Conservation (phyloP, 2,888 invertebrate genomes). For the Drosophila demipolita region DNA sequence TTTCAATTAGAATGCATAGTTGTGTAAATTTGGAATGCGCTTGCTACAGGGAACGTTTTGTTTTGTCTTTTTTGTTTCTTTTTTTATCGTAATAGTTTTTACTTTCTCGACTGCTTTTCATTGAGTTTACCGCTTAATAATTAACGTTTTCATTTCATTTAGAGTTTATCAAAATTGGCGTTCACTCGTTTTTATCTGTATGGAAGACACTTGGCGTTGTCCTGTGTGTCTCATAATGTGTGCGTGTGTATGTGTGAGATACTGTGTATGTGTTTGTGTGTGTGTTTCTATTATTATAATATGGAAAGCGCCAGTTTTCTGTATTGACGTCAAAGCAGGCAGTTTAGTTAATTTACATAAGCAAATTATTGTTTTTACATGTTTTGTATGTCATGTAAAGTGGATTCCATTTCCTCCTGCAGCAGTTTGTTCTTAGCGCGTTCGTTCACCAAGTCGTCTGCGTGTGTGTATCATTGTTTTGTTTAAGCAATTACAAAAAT, state of each 20-base stretch:
- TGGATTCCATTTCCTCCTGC: constrained; percentile 99
- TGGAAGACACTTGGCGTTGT: constrained; percentile 72
- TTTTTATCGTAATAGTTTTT: constrained; percentile 34
- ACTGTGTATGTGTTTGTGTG: constrained; percentile 38
- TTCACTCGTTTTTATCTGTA: constrained; percentile 47
- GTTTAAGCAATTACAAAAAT: constrained; percentile 52
- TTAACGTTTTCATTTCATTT: constrained; percentile 44
- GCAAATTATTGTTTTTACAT: constrained; percentile 88
- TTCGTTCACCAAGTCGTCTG: constrained; percentile 97
- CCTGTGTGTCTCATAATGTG: constrained; percentile 40
- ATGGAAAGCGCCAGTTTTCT: constrained; percentile 80
- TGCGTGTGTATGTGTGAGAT: constrained; percentile 19
- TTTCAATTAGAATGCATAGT: neutral
- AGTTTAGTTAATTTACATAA: constrained; percentile 76
- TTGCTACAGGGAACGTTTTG: constrained; percentile 48
- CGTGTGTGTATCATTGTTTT: constrained; percentile 35
- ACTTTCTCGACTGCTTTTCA: constrained; percentile 58
- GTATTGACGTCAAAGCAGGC: constrained; percentile 78
- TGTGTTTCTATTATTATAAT: constrained; percentile 67
- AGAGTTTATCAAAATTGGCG: constrained; percentile 52
- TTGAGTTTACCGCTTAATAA: constrained; percentile 64
- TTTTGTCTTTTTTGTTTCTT: constrained; percentile 38
- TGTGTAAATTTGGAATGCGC: constrained; percentile 57
- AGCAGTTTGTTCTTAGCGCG: constrained; percentile 98
- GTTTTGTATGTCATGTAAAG: constrained; percentile 99